phyloP scores from a whole-genome alignment of 2,113 vertebrate species.

The Pelecanoides urinatrix region DNA sequence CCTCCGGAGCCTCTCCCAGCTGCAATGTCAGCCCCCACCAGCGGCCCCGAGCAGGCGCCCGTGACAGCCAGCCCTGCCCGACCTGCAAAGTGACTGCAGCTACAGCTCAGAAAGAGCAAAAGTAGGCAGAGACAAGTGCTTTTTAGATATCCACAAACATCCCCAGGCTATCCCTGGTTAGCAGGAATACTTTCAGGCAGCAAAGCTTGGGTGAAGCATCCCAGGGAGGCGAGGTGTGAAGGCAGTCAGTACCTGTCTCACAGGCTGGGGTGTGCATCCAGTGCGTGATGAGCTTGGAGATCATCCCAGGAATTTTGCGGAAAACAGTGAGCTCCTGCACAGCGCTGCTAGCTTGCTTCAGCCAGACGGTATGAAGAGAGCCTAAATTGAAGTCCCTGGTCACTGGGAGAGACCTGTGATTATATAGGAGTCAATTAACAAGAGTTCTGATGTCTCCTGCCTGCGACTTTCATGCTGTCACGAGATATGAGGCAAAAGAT shows the following conservation, averaged over 20 bases:
- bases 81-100: background rate
- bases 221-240: background rate
- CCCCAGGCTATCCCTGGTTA: background rate
- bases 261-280: background rate
- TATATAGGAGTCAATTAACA: background rate
- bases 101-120: background rate
- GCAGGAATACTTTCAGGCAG: background rate
- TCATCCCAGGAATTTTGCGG: background rate
- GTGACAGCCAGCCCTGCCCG: background rate
- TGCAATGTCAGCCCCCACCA: background rate
- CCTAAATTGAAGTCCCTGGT: background rate
- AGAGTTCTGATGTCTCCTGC: background rate
- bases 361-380: background rate
- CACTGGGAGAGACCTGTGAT: background rate
- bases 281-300: background rate
- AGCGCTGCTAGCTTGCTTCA: background rate
- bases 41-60: rapidly evolving
- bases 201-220: background rate
- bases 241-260: background rate
- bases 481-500: background rate
- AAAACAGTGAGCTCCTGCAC: background rate
- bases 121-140: background rate
- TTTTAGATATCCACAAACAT: background rate
- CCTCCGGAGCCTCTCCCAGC: background rate
- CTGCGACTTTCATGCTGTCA: background rate